Conservation (phyloP, 2,113 vertebrate species). For the Phaethornis superciliosus region DNA sequence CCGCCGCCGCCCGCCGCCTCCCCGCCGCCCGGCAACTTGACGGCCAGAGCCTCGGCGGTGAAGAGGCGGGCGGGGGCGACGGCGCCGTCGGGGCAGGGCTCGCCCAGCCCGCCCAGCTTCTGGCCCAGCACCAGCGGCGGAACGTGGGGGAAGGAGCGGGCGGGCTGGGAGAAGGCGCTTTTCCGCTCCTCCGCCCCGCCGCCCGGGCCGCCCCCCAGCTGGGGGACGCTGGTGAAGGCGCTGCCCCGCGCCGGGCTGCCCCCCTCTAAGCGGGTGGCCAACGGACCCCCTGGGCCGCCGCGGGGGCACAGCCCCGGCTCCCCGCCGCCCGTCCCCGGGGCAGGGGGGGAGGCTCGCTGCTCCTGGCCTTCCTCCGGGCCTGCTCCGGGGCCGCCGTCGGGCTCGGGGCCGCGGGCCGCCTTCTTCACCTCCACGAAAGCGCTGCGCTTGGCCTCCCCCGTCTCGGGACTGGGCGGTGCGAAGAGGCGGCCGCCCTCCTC, state of each 20-base stretch:
- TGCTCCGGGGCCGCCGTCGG: background rate
- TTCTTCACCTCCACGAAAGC: constrained; percentile 97
- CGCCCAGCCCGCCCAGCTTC: constrained; percentile 79
- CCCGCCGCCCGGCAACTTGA: constrained; percentile 83
- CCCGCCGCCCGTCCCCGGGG: background rate
- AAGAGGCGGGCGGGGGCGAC: constrained; percentile 87
- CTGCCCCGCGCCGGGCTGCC: constrained; percentile 73
- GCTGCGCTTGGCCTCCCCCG: constrained; percentile 86
- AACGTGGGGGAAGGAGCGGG: constrained; percentile 86
- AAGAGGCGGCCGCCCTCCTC: constrained; percentile 85
- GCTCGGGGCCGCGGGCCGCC: constrained; percentile 66
- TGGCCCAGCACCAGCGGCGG: constrained; percentile 87
- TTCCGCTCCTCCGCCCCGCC: constrained; percentile 80
- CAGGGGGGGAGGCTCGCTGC: constrained; percentile 24
- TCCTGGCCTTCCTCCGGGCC: constrained; percentile 61
- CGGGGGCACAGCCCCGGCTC: constrained; percentile 42
- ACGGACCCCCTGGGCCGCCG: constrained; percentile 13
- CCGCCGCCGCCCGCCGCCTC: constrained; percentile 75
- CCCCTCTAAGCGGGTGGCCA: constrained; percentile 57
- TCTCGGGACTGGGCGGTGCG: constrained; percentile 80
- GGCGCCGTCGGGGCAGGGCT: constrained; percentile 80
- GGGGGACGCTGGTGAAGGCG: constrained; percentile 88
- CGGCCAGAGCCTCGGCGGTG: constrained; percentile 85
- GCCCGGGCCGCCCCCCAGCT: constrained; percentile 63
- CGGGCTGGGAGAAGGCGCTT: constrained; percentile 93